Conservation (phyloP, 1,140 invertebrate species). For the Brachionus calyciflorus region DNA sequence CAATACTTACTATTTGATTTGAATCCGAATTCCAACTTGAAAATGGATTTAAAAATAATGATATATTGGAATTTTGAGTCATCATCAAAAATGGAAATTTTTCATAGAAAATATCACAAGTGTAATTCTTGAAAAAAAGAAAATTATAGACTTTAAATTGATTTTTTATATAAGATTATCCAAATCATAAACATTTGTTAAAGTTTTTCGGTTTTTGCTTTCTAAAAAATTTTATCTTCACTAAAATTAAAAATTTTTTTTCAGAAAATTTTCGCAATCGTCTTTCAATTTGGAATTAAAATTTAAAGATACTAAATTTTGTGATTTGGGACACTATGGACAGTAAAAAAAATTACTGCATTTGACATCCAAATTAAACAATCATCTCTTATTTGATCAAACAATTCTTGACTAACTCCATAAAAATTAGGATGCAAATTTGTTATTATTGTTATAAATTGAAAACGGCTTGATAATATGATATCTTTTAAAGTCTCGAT, state of each 20-base stretch:
- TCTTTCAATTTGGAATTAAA: too few species aligned
- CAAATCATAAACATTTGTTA: too few species aligned
- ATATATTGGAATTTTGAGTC: not conserved
- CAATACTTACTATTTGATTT: slow-evolving; percentile 10
- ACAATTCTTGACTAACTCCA: slow-evolving; percentile 15
- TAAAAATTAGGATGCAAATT: slow-evolving; percentile 30
- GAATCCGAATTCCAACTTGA: slow-evolving; percentile 12
- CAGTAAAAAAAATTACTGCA: not conserved
- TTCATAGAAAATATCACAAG: slow-evolving; percentile 43
- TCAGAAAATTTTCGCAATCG: too few species aligned
- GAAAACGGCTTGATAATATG: slow-evolving; percentile 27
- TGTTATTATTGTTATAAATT: slow-evolving; percentile 42
- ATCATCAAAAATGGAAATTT: slow-evolving; percentile 40
- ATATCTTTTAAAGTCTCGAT: slow-evolving; percentile 20
- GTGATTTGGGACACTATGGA: too few species aligned
- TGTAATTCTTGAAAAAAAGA: slow-evolving; percentile 40
- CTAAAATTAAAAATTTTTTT: too few species aligned
- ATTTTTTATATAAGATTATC: too few species aligned
- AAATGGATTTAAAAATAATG: slow-evolving; percentile 32
- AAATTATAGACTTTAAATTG: too few species aligned
- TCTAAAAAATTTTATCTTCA: too few species aligned
- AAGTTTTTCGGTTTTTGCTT: not conserved
- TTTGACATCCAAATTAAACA: slow-evolving; percentile 45
- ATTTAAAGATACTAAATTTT: too few species aligned
- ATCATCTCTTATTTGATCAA: slow-evolving; percentile 24